Evolutionary conservation across 2,888 invertebrate species (phyloP).

Genomic region (Cotesia congregata): DNA sequence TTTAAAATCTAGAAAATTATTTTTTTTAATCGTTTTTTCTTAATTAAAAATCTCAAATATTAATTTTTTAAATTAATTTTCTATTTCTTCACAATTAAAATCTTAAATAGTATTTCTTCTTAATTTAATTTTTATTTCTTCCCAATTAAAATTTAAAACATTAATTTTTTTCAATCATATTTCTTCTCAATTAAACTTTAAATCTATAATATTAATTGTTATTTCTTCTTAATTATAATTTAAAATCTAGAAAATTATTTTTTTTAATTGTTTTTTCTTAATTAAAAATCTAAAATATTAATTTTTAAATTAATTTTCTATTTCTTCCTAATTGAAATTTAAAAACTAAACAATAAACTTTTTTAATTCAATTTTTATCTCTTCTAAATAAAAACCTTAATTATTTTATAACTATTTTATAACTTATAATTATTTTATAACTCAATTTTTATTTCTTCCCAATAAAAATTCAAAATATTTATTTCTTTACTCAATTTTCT

Average conservation of each 20-base stretch:
- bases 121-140: background rate
- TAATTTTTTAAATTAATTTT: slow-evolving; percentile 9
- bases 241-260: slow-evolving; percentile 13
- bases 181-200: background rate
- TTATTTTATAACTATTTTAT: background rate
- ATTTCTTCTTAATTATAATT: background rate
- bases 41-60: background rate
- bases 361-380: slow-evolving; percentile 3
- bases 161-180: background rate
- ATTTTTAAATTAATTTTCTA: background rate
- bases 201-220: background rate
- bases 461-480: too few species aligned
- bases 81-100: background rate
- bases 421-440: background rate
- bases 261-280: slow-evolving; percentile 3
- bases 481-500: too few species aligned
- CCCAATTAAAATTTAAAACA: too few species aligned
- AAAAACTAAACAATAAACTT: background rate
- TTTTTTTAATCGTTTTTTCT: background rate
- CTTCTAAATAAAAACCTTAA: background rate
- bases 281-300: background rate
- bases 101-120: background rate
- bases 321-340: background rate
- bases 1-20: background rate
- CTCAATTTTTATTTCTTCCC: background rate